phyloP scores from a whole-genome alignment of 2,113 vertebrate genomes.

The Falcunculus frontatus region DNA sequence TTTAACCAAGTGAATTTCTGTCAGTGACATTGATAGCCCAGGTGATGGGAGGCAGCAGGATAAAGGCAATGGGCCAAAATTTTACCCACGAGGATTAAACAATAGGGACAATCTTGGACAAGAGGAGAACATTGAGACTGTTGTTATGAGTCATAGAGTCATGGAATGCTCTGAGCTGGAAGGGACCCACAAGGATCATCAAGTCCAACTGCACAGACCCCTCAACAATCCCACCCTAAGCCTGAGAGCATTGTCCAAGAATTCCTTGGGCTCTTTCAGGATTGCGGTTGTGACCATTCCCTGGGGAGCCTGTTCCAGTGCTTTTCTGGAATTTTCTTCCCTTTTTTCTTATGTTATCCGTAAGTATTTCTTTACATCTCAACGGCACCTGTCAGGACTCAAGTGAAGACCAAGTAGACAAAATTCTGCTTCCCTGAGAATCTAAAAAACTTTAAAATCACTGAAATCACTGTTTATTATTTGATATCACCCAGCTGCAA shows the following conservation, averaged over 20 bases:
- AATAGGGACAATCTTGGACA: background rate
- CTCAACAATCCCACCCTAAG: background rate
- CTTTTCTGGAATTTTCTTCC: background rate
- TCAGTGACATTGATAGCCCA: background rate
- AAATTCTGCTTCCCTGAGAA: background rate
- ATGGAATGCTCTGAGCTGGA: background rate
- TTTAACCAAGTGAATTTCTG: background rate
- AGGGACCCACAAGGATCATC: background rate
- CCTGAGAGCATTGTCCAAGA: background rate
- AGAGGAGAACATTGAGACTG: background rate
- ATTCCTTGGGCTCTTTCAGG: background rate
- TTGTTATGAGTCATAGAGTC: background rate
- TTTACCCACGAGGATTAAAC: background rate
- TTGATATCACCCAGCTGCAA: background rate
- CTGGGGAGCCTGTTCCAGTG: background rate
- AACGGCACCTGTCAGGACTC: background rate
- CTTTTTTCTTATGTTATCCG: background rate
- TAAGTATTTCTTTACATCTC: background rate
- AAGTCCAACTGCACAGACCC: background rate
- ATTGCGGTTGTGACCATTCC: accelerated
- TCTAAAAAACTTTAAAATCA: background rate
- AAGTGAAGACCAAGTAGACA: background rate
- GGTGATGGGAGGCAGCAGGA: background rate
- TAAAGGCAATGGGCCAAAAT: background rate
- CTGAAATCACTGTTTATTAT: background rate